phyloP scores from a whole-genome alignment of 2,797 vertebrate species.

The Chelmon rostratus region DNA sequence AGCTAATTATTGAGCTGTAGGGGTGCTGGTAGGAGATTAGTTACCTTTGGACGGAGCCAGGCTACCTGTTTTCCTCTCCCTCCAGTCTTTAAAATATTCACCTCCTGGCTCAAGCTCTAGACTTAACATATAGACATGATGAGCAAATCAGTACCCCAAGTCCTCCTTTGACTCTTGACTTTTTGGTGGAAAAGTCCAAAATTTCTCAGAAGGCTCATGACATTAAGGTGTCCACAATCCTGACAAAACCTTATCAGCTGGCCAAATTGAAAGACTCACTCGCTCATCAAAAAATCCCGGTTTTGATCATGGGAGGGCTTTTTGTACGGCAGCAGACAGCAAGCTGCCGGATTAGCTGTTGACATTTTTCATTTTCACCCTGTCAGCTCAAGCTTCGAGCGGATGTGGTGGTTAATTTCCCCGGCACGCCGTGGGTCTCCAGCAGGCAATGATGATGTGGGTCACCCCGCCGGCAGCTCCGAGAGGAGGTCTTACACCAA shows the following conservation, averaged over 20 bases:
- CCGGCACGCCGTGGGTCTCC: constrained; percentile 1
- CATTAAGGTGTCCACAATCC: too few relatives aligned
- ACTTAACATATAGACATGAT: background rate
- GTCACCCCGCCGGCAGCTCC: constrained; percentile 41
- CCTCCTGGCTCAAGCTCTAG: too few relatives aligned
- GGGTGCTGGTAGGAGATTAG: background rate
- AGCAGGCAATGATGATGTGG: constrained; percentile 22
- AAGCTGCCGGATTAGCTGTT: constrained; percentile 28
- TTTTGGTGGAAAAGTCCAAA: background rate
- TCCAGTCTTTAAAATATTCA: background rate
- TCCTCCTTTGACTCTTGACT: too few relatives aligned
- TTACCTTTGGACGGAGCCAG: background rate
- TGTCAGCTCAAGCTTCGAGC: constrained; percentile 42
- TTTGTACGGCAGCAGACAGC: background rate
- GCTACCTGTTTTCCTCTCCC: background rate
- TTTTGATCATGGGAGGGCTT: constrained; percentile 11
- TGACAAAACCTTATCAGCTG: constrained; percentile 9
- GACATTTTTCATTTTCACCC: constrained; percentile 70
- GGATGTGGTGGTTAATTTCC: constrained; percentile 44
- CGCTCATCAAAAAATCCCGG: constrained; percentile 16
- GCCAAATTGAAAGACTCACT: background rate
- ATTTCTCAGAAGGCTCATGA: background rate
- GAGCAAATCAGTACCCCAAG: too few relatives aligned
- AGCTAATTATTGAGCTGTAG: background rate
- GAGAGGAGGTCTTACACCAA: constrained; percentile 1